Base-by-base conservation (phyloP, 2,113 vertebrate species). In the Murina feae region DNA sequence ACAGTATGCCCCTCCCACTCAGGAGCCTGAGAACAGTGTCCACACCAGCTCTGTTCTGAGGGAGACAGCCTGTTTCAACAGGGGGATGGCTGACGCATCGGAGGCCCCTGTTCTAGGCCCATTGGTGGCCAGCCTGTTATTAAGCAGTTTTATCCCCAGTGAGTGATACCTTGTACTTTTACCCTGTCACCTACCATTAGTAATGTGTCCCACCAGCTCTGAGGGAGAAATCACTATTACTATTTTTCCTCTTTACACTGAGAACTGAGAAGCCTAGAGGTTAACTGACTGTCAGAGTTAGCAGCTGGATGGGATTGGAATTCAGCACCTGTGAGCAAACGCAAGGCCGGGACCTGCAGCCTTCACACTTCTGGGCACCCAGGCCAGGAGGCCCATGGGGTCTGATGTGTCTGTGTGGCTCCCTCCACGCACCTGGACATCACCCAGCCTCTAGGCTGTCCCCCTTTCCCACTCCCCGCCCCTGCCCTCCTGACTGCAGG, bases 11-110 rank as follows among this genome's bases (percentile, higher is more conserved):
- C 12, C 2, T 2, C 18, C 14, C 35, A 14, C 20, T 18, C 0
- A 0, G 23, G 16, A 82, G 37, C 30, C 60, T n/a, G 17, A 7
- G 28, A 13, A 71, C 1, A 37, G 25, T 0, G 0, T 11, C 28
- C 30, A 58, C 1, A 6, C 16, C 25, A 37, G 8, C 6, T 32
- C n/a, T 30, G 30, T 10, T 12, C 4, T 6, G 25, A 79, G 42
- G 7, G 20, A 71, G 42, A 6, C 14, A 74, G 68, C 11, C 55
- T 32, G 9, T 47, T 44, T 90, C 66, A 51, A 39, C n/a, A 30
- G 4, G 60, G 32, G 35, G 17, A 32, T 32, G 18, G 28, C 53
- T 5, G n/a, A 1, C 4, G 4, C 3, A 47, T 66, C 32, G 1
- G 7, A 53, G 39, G 25, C 82, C 53, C 80, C 0, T 0, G 11